Evolutionary conservation across 2,888 invertebrate species (phyloP), one percentile per base, ranked within the genome.

Genomic region (Zelleria hepariella): DNA sequence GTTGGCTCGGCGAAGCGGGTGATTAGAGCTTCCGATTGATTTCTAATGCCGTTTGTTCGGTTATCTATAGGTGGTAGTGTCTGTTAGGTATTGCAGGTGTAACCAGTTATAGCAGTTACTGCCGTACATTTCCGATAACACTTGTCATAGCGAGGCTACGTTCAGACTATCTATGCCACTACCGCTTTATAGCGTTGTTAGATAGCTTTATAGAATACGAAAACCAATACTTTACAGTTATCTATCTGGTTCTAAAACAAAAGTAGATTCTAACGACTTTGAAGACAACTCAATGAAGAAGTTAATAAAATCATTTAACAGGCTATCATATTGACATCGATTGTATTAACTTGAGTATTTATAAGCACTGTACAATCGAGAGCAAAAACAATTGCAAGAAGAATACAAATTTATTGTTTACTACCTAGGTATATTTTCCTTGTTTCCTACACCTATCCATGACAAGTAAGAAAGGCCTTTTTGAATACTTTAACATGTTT

Each of bases 21-120:
- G 21, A 10, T 20, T 21, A 21, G 10, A 78, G 80, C 70, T 70
- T 71, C 68, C 72, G 69, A 67, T 69, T 49, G 42, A 15, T 49
- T 48, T 58, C 8, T n/a, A 51, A 20, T 51, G 51, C 6, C 32
- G 32, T 42, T 4, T 2, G 4, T 15, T 42, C 15, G 32, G 32
- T 15, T 4, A 15, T 10, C 15, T 42, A 15, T 42, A 26, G 4
- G 4, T 3, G 10, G 32, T 15, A 15, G 15, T 2, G 15, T 42
- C 32, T 42, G 15, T 42, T 15, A 42, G 15, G 10, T 42, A 1
- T 42, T 42, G 32, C 32, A 42, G 32, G 32, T 42, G 32, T 15
- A 42, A 10, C 32, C 32, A 7, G 32, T 42, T 10, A 10, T 2
- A 42, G 32, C 1, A 15, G n/a, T n/a, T n/a, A n/a, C n/a, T n/a